A percentile compares a stretch with the other conserved stretches of the same genome.
Conservation (phyloP, 2,888 invertebrate species). For the Dryobota labecula region DNA sequence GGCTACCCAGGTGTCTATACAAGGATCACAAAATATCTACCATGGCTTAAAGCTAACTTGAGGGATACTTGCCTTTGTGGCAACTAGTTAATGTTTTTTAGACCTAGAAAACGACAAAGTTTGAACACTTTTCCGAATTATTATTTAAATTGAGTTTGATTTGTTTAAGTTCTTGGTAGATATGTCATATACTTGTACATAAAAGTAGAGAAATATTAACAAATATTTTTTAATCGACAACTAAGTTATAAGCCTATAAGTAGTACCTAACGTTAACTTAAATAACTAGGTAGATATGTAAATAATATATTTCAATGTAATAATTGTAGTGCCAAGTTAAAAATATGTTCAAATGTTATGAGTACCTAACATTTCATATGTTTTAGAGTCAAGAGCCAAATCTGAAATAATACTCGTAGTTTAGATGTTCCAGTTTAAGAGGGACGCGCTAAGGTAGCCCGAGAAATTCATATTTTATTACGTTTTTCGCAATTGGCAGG, state of each 20-base stretch:
- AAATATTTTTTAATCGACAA: constrained; percentile 17
- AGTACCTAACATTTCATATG: constrained; percentile 37
- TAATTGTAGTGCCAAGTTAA: constrained; percentile 61
- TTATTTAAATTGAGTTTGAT: not conserved
- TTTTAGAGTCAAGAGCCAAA: constrained; percentile 49
- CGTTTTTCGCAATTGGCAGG: no score
- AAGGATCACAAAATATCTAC: constrained; percentile 92
- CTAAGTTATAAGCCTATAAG: not conserved
- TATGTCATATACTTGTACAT: constrained; percentile 20
- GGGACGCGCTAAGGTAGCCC: no score
- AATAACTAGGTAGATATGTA: constrained; percentile 34
- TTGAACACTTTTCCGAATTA: not conserved
- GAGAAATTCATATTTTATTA: no score
- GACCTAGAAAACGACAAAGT: constrained; percentile 10
- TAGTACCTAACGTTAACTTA: constrained; percentile 2
- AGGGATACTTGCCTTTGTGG: constrained; percentile 93
- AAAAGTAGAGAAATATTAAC: constrained; percentile 15
- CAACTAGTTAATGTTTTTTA: constrained; percentile 69
- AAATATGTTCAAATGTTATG: constrained; percentile 60
- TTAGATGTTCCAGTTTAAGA: constrained; percentile 42
- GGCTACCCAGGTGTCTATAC: constrained; percentile 95
- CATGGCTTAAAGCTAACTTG: constrained; percentile 94
- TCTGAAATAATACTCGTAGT: constrained; percentile 67
- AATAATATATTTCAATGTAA: constrained; percentile 40
- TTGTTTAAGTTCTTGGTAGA: not conserved